Evolutionary conservation across 1,140 invertebrate genomes (phyloP).

Genomic region (Phthorimaea operculella): DNA sequence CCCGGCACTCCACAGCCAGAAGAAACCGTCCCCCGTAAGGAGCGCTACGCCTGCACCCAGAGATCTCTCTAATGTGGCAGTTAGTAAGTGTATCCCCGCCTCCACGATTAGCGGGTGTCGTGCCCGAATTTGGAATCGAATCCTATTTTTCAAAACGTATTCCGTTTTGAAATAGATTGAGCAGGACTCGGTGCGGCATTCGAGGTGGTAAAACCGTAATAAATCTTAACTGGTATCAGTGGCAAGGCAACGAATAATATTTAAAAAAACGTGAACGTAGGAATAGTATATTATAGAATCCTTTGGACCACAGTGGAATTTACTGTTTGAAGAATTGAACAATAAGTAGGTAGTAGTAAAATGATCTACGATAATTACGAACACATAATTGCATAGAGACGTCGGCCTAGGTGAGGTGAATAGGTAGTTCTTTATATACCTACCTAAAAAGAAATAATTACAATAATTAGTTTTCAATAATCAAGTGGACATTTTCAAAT

Average conservation of each 20-base stretch:
- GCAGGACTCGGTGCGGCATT: neutral
- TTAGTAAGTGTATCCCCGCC: slow-evolving; percentile 14
- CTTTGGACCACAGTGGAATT: too few species aligned
- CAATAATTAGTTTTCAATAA: too few species aligned
- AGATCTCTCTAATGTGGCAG: slow-evolving; percentile 10
- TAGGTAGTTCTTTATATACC: too few species aligned
- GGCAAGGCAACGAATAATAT: neutral
- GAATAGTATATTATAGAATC: too few species aligned
- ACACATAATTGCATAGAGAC: too few species aligned
- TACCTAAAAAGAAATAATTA: too few species aligned
- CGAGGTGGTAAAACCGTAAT: slow-evolving; percentile 2
- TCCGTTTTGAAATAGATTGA: slow-evolving; percentile 5
- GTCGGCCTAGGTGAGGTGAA: too few species aligned
- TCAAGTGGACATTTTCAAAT: too few species aligned
- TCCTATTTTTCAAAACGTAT: slow-evolving; percentile 19
- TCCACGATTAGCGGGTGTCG: slow-evolving; percentile 18
- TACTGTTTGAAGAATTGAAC: too few species aligned
- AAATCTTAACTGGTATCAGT: neutral
- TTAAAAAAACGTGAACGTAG: too few species aligned
- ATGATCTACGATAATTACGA: too few species aligned
- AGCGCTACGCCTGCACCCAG: neutral
- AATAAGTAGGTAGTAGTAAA: too few species aligned
- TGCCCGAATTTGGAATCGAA: slow-evolving; percentile 16
- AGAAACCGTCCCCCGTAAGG: neutral
- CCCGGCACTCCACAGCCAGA: slow-evolving; percentile 6